Evolutionary conservation across 2,797 vertebrate species (phyloP).

Genomic region (Dicrostonyx torquatus): DNA sequence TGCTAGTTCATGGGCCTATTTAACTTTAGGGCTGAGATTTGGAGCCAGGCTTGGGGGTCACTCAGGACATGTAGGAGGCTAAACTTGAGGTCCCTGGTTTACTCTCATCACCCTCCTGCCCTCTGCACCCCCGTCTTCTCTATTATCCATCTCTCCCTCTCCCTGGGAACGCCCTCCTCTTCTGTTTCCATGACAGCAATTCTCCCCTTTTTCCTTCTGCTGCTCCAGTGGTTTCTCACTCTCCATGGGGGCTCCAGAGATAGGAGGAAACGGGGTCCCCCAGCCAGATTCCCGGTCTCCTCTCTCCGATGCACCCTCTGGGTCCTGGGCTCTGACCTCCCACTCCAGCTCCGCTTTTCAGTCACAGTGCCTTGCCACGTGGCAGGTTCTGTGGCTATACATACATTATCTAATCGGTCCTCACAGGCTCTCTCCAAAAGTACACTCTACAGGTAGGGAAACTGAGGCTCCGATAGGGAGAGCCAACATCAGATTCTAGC

Average conservation of each 20-base stretch:
- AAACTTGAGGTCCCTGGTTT: constrained; percentile 28
- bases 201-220: constrained; percentile 61
- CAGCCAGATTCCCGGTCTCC: neutral
- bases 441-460: neutral
- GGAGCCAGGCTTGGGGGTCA: neutral
- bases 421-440: neutral
- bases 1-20: neutral
- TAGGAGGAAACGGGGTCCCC: neutral
- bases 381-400: neutral
- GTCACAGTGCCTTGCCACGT: neutral
- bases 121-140: constrained; percentile 51
- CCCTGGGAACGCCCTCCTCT: constrained; percentile 73
- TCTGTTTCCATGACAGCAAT: constrained; percentile 76
- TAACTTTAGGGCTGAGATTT: neutral
- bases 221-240: constrained; percentile 27
- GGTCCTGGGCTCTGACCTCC: neutral
- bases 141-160: constrained; percentile 69
- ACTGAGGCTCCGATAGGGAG: constrained; percentile 14
- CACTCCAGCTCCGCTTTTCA: neutral
- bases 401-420: neutral
- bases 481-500: constrained; percentile 33
- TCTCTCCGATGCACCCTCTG: neutral
- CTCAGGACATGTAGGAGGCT: neutral
- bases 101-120: constrained; percentile 45
- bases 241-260: neutral